These are phyloP conservation scores for Luehdorfia chinensis DNA, from an alignment of 1,140 invertebrate species.

Conservation along the genomic window DNA sequence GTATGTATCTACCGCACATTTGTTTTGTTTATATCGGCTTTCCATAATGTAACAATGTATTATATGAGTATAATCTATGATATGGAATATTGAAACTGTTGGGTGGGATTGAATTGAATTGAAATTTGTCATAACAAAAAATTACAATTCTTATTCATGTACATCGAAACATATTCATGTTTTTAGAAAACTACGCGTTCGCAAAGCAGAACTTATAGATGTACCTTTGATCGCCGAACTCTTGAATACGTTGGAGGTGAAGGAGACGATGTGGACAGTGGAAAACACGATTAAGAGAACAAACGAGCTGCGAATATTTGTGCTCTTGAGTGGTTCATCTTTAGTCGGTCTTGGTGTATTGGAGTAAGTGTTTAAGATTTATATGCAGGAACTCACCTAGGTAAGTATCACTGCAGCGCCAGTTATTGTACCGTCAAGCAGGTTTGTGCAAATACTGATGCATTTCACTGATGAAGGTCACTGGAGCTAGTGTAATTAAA, in stretches of 20 bases:
- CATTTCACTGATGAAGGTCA: too few relatives aligned
- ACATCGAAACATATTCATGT: too few relatives aligned
- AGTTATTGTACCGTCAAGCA: too few relatives aligned
- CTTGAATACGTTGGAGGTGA: slow-evolving; percentile 38
- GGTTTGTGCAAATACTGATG: too few relatives aligned
- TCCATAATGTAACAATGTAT: neutral
- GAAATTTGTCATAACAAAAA: too few relatives aligned
- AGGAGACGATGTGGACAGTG: slow-evolving; percentile 47
- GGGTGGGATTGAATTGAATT: too few relatives aligned
- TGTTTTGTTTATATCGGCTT: neutral
- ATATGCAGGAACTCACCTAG: neutral
- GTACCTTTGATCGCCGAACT: slow-evolving; percentile 48
- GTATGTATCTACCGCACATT: too few relatives aligned
- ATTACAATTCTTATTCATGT: too few relatives aligned
- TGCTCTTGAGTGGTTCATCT: slow-evolving; percentile 56
- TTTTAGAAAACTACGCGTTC: slow-evolving; percentile 42
- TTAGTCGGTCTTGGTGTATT: slow-evolving; percentile 51
- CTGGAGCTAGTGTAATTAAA: too few relatives aligned
- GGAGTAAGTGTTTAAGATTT: slow-evolving; percentile 41
- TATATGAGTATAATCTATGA: too few relatives aligned
- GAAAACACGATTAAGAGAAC: slow-evolving; percentile 41
- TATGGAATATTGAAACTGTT: too few relatives aligned
- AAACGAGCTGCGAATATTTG: slow-evolving; percentile 47
- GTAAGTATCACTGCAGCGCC: too few relatives aligned
- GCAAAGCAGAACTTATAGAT: slow-evolving; percentile 48